Conservation (phyloP, 2,113 vertebrate species). For the Puffinus mauretanicus region DNA sequence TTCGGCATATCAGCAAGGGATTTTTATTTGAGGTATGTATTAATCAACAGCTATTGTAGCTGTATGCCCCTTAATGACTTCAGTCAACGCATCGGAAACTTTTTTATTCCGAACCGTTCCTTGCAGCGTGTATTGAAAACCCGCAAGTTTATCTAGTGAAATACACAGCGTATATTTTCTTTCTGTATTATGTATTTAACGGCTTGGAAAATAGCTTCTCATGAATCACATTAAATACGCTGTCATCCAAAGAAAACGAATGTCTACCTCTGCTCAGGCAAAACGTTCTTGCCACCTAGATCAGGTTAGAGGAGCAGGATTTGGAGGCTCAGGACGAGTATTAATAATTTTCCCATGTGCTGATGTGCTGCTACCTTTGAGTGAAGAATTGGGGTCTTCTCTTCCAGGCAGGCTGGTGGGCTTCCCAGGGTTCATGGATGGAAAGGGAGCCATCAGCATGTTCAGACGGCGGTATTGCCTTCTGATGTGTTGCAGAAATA, state of each 20-base stretch:
- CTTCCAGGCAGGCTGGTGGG: not conserved
- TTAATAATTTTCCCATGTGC: fast-evolving
- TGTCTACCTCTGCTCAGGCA: not conserved
- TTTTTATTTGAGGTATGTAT: not conserved
- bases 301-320: not conserved
- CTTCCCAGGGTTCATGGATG: not conserved
- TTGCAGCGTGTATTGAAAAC: not conserved
- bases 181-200: not conserved
- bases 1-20: not conserved
- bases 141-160: not conserved
- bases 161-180: not conserved
- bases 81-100: not conserved
- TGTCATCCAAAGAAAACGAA: not conserved
- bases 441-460: not conserved
- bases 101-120: not conserved
- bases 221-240: not conserved
- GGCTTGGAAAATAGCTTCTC: not conserved
- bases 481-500: not conserved
- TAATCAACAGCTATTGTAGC: not conserved
- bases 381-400: not conserved
- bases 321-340: not conserved
- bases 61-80: not conserved
- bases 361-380: not conserved
- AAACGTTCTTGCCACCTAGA: not conserved
- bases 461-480: not conserved